Conservation (phyloP, 2,113 vertebrate species). For the Alouatta palliata region DNA sequence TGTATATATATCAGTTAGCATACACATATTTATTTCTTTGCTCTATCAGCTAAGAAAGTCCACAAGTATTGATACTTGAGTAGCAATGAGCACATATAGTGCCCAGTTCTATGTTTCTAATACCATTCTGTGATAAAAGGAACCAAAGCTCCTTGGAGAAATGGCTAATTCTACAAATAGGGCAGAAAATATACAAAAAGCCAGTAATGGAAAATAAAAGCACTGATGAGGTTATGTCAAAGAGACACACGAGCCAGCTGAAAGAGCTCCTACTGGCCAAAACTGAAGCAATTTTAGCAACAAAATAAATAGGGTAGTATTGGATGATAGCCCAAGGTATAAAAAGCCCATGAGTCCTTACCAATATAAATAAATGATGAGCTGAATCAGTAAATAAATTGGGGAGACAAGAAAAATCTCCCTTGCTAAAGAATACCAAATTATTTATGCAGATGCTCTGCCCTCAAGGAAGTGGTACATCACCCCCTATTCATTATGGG, state of each 20-base stretch:
- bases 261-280: neutral
- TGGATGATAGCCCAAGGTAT: neutral
- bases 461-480: neutral
- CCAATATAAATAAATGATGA: neutral
- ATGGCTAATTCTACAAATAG: neutral
- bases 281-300: neutral
- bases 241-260: neutral
- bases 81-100: neutral
- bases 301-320: neutral
- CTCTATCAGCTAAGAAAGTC: neutral
- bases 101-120: neutral
- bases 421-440: neutral
- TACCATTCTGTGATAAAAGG: neutral
- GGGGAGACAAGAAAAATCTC: neutral
- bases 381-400: neutral
- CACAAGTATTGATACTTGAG: neutral
- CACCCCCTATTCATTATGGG: neutral
- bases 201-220: neutral
- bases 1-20: neutral
- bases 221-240: neutral
- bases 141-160: neutral
- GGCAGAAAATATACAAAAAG: neutral
- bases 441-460: neutral
- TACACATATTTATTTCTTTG: neutral
- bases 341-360: neutral